A percentile compares a stretch with the other conserved stretches of the same genome.
phyloP scores from a whole-genome alignment of 1,140 invertebrate species.

The Drosophila paulistorum region DNA sequence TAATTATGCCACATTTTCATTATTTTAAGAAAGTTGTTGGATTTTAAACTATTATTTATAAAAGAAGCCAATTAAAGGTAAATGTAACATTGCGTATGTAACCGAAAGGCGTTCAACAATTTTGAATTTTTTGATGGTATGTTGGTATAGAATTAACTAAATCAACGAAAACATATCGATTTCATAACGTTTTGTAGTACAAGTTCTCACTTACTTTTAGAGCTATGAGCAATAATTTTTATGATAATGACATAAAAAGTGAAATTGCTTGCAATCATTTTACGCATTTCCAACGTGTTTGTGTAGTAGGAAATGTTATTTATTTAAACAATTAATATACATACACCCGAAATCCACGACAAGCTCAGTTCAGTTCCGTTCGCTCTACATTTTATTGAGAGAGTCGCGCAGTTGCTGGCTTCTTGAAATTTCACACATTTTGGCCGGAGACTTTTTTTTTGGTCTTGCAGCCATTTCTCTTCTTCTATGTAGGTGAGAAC shows the following conservation, averaged over 20 bases:
- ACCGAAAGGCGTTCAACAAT: too few relatives aligned
- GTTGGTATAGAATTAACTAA: too few relatives aligned
- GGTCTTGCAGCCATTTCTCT: slow-evolving; percentile 14
- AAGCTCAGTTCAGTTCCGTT: slow-evolving; percentile 33
- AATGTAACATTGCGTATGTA: too few relatives aligned
- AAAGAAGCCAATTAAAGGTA: too few relatives aligned
- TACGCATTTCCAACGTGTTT: slow-evolving; percentile 42
- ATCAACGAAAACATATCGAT: not conserved
- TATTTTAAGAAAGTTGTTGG: too few relatives aligned
- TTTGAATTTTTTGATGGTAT: too few relatives aligned
- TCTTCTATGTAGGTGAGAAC: slow-evolving; percentile 25
- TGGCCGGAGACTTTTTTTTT: slow-evolving; percentile 20
- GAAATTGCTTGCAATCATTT: slow-evolving; percentile 56
- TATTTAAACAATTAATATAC: slow-evolving; percentile 61
- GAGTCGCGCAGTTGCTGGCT: slow-evolving; percentile 8
- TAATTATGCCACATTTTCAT: too few relatives aligned
- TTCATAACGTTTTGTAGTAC: not conserved
- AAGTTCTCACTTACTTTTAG: too few relatives aligned
- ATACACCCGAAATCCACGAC: slow-evolving; percentile 30
- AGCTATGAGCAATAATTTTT: not conserved
- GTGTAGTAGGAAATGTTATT: slow-evolving; percentile 29
- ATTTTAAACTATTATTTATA: too few relatives aligned
- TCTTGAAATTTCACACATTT: slow-evolving; percentile 56
- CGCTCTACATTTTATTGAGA: slow-evolving; percentile 8
- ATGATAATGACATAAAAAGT: slow-evolving; percentile 55